Evolutionary conservation across 1,140 invertebrate genomes (phyloP).

Genomic region (Apis florea): DNA sequence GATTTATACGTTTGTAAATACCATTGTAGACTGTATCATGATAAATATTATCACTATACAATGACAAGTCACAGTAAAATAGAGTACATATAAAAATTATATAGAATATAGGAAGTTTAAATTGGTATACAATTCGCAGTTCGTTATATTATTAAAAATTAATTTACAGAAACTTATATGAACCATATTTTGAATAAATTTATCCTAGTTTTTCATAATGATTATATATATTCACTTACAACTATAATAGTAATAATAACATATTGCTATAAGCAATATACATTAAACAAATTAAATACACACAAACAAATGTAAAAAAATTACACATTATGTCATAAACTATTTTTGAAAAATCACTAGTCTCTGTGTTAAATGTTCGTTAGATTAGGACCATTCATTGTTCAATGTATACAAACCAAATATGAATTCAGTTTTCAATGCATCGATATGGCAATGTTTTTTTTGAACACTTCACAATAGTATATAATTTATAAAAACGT

Average conservation of each 20-base stretch:
- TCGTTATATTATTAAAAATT: slow-evolving; percentile 21
- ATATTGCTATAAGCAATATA: slow-evolving; percentile 52
- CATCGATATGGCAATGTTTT: slow-evolving; percentile 60
- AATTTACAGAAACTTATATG: slow-evolving; percentile 48
- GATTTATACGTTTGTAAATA: slow-evolving; percentile 32
- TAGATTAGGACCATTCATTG: slow-evolving; percentile 58
- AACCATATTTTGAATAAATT: slow-evolving; percentile 53
- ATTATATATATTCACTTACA: slow-evolving; percentile 46
- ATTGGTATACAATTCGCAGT: slow-evolving; percentile 29
- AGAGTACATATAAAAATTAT: slow-evolving; percentile 58
- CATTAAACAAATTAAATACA: slow-evolving; percentile 55
- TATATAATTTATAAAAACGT: slow-evolving; percentile 58
- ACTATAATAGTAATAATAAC: slow-evolving; percentile 46
- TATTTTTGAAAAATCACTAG: slow-evolving; percentile 32
- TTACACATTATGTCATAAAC: slow-evolving; percentile 37
- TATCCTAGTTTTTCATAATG: slow-evolving; percentile 41
- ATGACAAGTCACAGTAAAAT: slow-evolving; percentile 24
- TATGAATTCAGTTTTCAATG: slow-evolving; percentile 41
- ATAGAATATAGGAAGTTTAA: slow-evolving; percentile 53
- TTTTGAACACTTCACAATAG: slow-evolving; percentile 59
- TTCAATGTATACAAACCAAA: slow-evolving; percentile 50
- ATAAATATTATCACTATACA: slow-evolving; percentile 10
- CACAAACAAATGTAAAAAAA: slow-evolving; percentile 36
- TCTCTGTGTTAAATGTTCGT: slow-evolving; percentile 43
- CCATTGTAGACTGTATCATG: slow-evolving; percentile 14